Evolutionary conservation across 1,140 invertebrate genomes (phyloP), one percentile per base, ranked within the genome.

Genomic region (Tetragnatha versicolor): DNA sequence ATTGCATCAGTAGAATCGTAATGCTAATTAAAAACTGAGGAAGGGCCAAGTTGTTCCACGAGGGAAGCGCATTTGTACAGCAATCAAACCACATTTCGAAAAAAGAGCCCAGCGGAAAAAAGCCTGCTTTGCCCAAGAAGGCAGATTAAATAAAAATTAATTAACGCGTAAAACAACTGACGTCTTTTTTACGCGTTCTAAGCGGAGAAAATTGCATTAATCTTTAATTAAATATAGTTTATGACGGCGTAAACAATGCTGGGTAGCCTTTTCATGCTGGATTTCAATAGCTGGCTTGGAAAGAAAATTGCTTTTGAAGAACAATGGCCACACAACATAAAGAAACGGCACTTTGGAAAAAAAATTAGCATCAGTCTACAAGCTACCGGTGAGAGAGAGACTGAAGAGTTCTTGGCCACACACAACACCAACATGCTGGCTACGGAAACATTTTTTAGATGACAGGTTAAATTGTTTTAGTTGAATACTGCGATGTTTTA

Each of bases 221-320:
- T 75, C 72, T 75, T 75, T 75, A 75, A 75, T 75, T 75, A 75
- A 75, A 75, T 75, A 75, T 75, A 75, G 72, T 75, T 75, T 75
- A 75, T 75, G 72, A 63, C 25, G 39, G 58, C 58, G 72, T 75
- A 61, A 75, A 75, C 72, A 75, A 75, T 75, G 72, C 72, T 20
- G 49, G 55, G 27, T 75, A 75, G 58, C 55, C 45, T 61, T 75
- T 63, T 75, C 39, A 63, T 33, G 58, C 39, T 49, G 27, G 55
- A 61, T 45, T 75, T 63, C 42, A 63, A 75, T 75, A 42, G 55
- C 69, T 47, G 45, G 31, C 53, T 27, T 29, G 27, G 53, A 49
- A 63, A 75, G 72, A 75, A 75, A 75, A 75, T 75, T 75, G 45
- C 72, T 63, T 75, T 75, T 75, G 58, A 63, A 61, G 58, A 75